These are phyloP conservation scores for Microctenopoma stevenorrisi DNA, from an alignment of 2,797 vertebrate species.

Conservation along the genomic window DNA sequence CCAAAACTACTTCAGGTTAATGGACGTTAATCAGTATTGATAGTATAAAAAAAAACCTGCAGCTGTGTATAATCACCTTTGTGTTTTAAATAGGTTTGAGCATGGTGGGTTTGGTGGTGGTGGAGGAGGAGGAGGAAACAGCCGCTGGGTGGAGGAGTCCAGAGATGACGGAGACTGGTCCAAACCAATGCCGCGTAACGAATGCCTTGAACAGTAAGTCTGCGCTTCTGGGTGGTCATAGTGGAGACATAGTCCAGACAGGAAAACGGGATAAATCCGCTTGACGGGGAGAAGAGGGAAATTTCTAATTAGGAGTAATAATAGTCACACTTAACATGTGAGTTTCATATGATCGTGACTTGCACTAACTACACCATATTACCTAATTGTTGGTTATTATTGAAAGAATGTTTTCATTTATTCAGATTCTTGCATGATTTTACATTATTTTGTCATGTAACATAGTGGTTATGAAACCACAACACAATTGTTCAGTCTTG, in stretches of 20 bases:
- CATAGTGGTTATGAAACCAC: no score
- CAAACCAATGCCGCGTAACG: slow-evolving; percentile 92
- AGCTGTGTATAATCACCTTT: not conserved
- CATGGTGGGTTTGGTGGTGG: slow-evolving; percentile 80
- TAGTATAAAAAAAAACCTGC: not conserved
- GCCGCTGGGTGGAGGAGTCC: slow-evolving; percentile 92
- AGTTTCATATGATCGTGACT: not conserved
- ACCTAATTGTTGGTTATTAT: not conserved
- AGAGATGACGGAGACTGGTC: slow-evolving; percentile 97
- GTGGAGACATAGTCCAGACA: no score
- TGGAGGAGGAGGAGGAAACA: slow-evolving; percentile 81
- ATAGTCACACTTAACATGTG: not conserved
- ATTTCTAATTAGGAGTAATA: not conserved
- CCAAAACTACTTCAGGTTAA: not conserved
- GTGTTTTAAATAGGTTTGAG: slow-evolving; percentile 82
- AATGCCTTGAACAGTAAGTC: slow-evolving; percentile 93
- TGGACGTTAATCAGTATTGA: no score
- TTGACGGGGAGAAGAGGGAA: not conserved
- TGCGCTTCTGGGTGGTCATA: not conserved
- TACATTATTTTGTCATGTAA: no score
- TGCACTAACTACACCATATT: not conserved
- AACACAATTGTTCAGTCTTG: no score
- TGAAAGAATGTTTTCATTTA: no score
- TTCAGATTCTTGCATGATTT: no score
- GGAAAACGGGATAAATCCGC: not conserved